These are phyloP conservation scores for Halcyon smyrnensis DNA, from an alignment of 2,797 vertebrate genomes.

Conservation along the genomic window DNA sequence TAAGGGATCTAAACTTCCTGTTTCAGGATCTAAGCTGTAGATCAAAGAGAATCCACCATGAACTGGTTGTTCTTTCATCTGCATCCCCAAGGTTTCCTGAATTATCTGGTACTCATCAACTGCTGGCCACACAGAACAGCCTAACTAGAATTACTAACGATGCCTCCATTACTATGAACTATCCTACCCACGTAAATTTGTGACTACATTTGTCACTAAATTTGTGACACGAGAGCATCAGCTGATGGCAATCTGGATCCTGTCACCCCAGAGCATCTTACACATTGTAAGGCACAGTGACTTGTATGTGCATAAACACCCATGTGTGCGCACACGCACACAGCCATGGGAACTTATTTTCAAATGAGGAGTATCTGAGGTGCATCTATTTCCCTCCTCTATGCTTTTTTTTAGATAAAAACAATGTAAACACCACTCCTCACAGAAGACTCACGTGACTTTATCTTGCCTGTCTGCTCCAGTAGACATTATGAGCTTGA, in stretches of 20 bases:
- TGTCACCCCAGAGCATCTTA: background rate
- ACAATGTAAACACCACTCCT: slow-evolving; percentile 22
- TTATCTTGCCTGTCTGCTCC: slow-evolving; percentile 66
- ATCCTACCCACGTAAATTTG: background rate
- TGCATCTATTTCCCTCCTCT: background rate
- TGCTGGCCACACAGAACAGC: background rate
- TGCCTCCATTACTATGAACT: background rate
- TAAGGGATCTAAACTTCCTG: background rate
- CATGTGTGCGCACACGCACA: background rate
- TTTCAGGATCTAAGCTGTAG: background rate
- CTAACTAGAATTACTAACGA: slow-evolving; percentile 27
- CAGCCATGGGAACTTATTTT: background rate
- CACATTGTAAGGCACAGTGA: background rate
- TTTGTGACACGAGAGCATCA: background rate
- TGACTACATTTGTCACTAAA: background rate
- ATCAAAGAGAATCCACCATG: background rate
- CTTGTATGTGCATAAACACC: accelerated
- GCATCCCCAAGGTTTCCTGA: background rate
- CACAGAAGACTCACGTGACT: slow-evolving; percentile 42
- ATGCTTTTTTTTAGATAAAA: background rate
- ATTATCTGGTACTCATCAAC: background rate
- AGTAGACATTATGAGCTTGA: slow-evolving; percentile 65
- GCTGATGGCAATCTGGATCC: background rate
- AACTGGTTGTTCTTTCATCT: background rate
- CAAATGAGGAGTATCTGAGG: background rate